A percentile compares a stretch with the other conserved stretches of the same genome.
phyloP scores from a whole-genome alignment of 2,113 vertebrate genomes.

The Neolamprologus falcicula region DNA sequence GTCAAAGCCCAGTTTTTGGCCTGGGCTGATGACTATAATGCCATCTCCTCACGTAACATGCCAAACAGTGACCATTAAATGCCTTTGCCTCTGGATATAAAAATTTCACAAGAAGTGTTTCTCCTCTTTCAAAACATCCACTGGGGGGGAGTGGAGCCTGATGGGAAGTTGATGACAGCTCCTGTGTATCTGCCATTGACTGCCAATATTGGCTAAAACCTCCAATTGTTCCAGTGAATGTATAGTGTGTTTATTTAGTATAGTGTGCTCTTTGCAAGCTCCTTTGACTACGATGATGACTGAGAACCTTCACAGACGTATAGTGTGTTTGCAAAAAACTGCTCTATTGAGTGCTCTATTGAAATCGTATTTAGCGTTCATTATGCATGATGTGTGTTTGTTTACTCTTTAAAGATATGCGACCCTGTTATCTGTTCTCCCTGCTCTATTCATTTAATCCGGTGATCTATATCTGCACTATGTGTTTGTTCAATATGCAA shows the following conservation, averaged over 20 bases:
- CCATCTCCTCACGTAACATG: slow-evolving; percentile 20
- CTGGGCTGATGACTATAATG: not conserved
- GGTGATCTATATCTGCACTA: not conserved
- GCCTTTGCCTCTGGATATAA: slow-evolving; percentile 44
- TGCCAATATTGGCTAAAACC: slow-evolving; percentile 19
- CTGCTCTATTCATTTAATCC: slow-evolving; percentile 5
- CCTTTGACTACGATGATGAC: not conserved
- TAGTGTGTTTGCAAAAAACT: not conserved
- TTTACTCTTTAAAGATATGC: slow-evolving; percentile 3
- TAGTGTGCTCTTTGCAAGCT: not conserved
- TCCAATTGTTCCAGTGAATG: not conserved
- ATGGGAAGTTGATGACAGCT: slow-evolving; percentile 54
- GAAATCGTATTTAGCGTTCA: slow-evolving; percentile 27
- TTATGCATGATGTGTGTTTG: not conserved
- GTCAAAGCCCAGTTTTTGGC: not conserved
- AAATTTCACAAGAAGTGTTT: slow-evolving; percentile 31
- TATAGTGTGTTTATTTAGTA: not conserved
- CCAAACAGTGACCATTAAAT: slow-evolving; percentile 50
- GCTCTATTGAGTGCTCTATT: not conserved
- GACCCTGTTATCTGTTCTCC: slow-evolving; percentile 5
- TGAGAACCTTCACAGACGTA: not conserved
- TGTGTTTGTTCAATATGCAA: not conserved
- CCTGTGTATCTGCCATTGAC: slow-evolving; percentile 13
- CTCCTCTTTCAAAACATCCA: slow-evolving; percentile 26
- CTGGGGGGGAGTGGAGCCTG: slow-evolving; percentile 46